These are phyloP conservation scores for Chionoecetes opilio DNA, from an alignment of 1,140 invertebrate genomes.

Conservation along the genomic window DNA sequence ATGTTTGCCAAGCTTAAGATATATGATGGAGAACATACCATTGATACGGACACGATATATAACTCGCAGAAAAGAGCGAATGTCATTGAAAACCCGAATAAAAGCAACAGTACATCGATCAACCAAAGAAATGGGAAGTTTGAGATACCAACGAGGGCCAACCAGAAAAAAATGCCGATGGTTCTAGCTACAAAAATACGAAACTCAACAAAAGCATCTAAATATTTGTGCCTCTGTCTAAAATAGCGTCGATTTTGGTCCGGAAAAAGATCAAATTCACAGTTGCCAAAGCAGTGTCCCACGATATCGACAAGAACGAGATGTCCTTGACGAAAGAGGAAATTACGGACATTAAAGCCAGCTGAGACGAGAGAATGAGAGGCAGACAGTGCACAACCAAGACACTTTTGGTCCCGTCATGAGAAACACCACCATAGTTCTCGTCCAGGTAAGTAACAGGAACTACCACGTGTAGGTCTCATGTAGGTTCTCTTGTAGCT, in stretches of 20 bases:
- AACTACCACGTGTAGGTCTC: too few species aligned
- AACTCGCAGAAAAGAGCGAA: not conserved
- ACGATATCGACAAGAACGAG: slow-evolving; percentile 70
- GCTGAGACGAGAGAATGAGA: slow-evolving; percentile 55
- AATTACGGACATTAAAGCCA: slow-evolving; percentile 62
- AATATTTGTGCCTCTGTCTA: not conserved
- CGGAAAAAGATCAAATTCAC: not conserved
- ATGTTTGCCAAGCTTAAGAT: slow-evolving; percentile 54
- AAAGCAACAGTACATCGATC: not conserved
- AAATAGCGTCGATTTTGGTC: not conserved
- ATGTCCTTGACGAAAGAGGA: slow-evolving; percentile 62
- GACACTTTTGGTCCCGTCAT: slow-evolving; percentile 57
- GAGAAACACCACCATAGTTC: slow-evolving; percentile 65
- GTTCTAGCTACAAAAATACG: too few species aligned
- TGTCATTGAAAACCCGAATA: not conserved
- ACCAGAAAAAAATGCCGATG: not conserved
- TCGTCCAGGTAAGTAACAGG: slow-evolving; percentile 77
- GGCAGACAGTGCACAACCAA: slow-evolving; percentile 69
- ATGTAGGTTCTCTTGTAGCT: too few species aligned
- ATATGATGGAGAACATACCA: not conserved
- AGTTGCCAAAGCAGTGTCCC: slow-evolving; percentile 42
- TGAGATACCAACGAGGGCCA: not conserved
- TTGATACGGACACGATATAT: not conserved
- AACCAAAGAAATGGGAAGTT: not conserved
- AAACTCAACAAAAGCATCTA: not conserved